phyloP scores from a whole-genome alignment of 2,113 vertebrate genomes.

The Aspidoscelis tigris region DNA sequence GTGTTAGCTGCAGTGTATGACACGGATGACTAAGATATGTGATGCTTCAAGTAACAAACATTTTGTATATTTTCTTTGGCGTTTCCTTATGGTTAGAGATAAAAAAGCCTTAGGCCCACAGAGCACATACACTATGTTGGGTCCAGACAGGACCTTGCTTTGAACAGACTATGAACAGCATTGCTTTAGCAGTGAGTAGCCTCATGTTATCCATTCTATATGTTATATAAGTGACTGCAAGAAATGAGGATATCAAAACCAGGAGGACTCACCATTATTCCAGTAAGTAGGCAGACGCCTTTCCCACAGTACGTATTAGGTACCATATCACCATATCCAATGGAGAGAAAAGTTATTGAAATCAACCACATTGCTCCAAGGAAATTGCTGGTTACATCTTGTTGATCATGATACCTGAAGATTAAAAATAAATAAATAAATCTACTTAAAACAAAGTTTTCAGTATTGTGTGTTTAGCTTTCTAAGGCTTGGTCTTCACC shows the following conservation, averaged over 20 bases:
- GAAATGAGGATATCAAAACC: conserved; percentile 18
- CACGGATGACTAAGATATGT: conserved; percentile 5
- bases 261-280: conserved; percentile 92
- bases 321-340: conserved; percentile 99
- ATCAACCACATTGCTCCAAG: conserved; percentile 99
- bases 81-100: background rate
- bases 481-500: background rate
- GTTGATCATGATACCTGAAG: conserved; percentile 95
- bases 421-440: conserved; percentile 48
- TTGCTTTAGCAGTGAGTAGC: no score
- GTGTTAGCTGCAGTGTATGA: background rate
- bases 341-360: conserved; percentile 99
- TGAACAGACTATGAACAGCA: no score
- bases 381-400: conserved; percentile 98
- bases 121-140: background rate
- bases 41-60: background rate
- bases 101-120: background rate
- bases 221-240: background rate
- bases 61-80: conserved; percentile 13
- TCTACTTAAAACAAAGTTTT: conserved; percentile 28
- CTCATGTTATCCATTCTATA: background rate
- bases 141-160: background rate
- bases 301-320: conserved; percentile 99
- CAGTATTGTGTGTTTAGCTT: background rate
- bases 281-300: conserved; percentile 98